Evolutionary conservation across 53 echinoderm and acorn worm species (phyloP), one percentile per base, ranked within the genome.

Genomic region (Stichopus horrens): DNA sequence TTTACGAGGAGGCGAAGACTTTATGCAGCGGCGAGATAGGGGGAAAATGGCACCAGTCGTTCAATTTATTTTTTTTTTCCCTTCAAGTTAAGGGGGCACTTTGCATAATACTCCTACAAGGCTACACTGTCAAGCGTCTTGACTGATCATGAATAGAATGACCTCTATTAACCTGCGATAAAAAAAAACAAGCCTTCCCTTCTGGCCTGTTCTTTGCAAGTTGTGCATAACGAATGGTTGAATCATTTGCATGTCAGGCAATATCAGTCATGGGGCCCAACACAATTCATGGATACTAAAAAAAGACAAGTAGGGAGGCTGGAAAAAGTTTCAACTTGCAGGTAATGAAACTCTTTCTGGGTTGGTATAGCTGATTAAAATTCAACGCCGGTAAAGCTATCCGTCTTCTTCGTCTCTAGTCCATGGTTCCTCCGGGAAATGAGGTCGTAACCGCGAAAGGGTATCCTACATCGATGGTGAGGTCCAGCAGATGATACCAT

Each of bases 191-290:
- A 37, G 16, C 81, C 4, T 55, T 81, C 57, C 14, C 81, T 71
- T 18, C 71, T 13, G 18, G 71, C n/a, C 71, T 18, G 71, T 81
- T 57, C 57, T 22, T 79, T 22, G 58, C 18, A 21, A 81, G 81
- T 57, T 57, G 58, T 81, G 81, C 81, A 21, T 81, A 56, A 81
- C 81, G 22, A 81, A 81, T 81, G 57, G 81, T 8, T n/a, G 57
- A 81, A 81, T 20, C 81, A 53, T 81, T 81, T 81, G 81, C 81
- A 81, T 81, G 81, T 81, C 81, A 81, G 81, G 56, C 58, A 81
- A 81, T 81, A 81, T 81, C 81, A 81, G 81, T 81, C 81, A 81
- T 81, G 81, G 81, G 81, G 81, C 57, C 81, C 58, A 16, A 10
- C 77, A 53, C 58, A 56, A 21, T 56, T 81, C 57, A 6, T 22